Base-by-base conservation (phyloP, 2,888 invertebrate genomes). In the Junonia oenone region DNA sequence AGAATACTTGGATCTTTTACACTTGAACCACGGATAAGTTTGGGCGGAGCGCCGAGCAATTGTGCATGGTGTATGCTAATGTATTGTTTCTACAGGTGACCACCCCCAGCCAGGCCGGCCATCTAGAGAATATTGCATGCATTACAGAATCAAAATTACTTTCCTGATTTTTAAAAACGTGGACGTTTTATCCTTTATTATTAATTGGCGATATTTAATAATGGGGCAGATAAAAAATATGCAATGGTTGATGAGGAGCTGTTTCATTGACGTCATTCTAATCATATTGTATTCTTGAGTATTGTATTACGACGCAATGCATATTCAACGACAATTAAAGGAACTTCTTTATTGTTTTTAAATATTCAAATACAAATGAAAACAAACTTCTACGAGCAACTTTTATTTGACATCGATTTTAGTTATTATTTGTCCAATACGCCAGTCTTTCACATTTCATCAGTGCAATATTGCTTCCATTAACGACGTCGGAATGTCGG, bases 31-130 rank as follows among this genome's bases (percentile, higher is more conserved):
- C 47, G 13, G 43, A 46, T 54, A 19, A 40, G 31, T 27, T 51
- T 55, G 52, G 58, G 55, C 55, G 58, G 55, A 38, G 52, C 59
- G 67, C 73, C 71, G 75, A 73, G 64, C 75, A 65, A 63, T 65
- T 65, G 64, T 58, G 74, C 84, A 82, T 78, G 83, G 75, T 77
- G 77, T 86, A 87, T 87, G 86, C 78, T 78, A 87, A 86, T 85
- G 67, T 55, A 60, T 59, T 54, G 67, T 62, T 63, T 65, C 58
- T 67, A 57, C 63, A 65, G 67, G 71, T 81, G 84, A 80, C 86
- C 84, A 80, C 79, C 78, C 75, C 71, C 67, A 58, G 66, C 71
- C 63, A 57, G 58, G 55, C 49, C 43, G 31, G 35, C 43, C 29
- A 37, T 46, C 37, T 37, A 51, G 13, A 35, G 46, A 37, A 29